Evolutionary conservation across 2,888 invertebrate species (phyloP).

Genomic region (Tanytarsus gracilentus): DNA sequence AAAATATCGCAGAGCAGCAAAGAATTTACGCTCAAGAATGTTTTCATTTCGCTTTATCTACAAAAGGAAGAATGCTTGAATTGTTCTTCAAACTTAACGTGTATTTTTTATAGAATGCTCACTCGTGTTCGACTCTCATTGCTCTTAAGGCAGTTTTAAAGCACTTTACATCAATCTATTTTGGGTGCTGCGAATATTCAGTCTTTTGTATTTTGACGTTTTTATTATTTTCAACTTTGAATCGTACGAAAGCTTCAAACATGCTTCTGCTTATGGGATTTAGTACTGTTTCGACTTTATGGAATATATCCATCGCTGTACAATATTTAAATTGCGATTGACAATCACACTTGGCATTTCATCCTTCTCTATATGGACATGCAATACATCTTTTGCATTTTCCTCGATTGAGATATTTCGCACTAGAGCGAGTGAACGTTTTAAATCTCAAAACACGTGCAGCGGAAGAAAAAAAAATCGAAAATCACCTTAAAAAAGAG

Average conservation of each 20-base stretch:
- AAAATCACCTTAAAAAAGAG: no score
- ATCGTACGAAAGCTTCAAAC: no score
- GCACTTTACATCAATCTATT: not conserved
- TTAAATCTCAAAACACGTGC: conserved; percentile 9
- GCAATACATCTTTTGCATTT: not conserved
- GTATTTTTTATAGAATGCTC: not conserved
- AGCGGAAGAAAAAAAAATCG: not conserved
- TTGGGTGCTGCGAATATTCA: not conserved
- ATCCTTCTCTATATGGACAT: not conserved
- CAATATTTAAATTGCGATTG: not conserved
- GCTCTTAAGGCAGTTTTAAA: no score
- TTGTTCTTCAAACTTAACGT: not conserved
- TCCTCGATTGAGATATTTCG: conserved; percentile 21
- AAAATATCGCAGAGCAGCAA: not conserved
- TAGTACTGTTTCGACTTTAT: no score
- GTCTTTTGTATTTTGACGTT: no score
- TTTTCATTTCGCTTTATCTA: conserved; percentile 4
- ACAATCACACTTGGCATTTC: not conserved
- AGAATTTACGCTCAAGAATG: conserved; percentile 1
- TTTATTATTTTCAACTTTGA: no score
- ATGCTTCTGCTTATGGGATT: no score
- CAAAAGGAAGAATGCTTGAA: conserved; percentile 15
- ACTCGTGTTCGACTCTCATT: no score
- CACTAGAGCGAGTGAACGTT: not conserved
- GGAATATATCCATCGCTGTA: no score